A percentile compares a stretch with the other conserved stretches of the same genome.
Evolutionary conservation across 2,113 vertebrate species (phyloP).

Genomic region (Cyphomyrus plagiostoma): DNA sequence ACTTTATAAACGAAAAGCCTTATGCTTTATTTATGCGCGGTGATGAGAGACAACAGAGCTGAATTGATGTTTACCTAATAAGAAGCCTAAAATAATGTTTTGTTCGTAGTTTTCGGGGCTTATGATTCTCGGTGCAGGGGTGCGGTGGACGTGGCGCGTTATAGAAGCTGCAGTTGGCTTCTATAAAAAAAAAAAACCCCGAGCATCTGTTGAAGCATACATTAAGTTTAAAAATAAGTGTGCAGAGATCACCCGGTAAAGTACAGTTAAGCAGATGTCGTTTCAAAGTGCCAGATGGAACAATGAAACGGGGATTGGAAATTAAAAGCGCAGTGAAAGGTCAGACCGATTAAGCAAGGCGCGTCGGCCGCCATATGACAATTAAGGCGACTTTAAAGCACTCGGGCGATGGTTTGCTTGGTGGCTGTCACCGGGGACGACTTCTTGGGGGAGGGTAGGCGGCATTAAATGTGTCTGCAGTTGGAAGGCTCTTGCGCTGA

Average conservation of each 20-base stretch:
- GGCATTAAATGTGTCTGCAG: slow-evolving; percentile 37
- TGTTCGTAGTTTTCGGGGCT: slow-evolving; percentile 69
- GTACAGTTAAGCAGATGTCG: slow-evolving; percentile 99
- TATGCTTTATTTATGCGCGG: slow-evolving; percentile 83
- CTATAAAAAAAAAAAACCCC: slow-evolving; percentile 70
- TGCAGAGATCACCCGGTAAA: slow-evolving; percentile 97
- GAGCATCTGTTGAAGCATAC: slow-evolving; percentile 99
- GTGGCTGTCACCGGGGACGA: slow-evolving; percentile 47
- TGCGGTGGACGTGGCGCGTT: slow-evolving; percentile 75
- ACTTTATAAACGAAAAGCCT: slow-evolving; percentile 75
- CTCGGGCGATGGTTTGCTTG: slow-evolving; percentile 62
- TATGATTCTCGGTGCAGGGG: slow-evolving; percentile 81
- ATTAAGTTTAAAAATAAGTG: slow-evolving; percentile 99
- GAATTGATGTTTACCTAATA: slow-evolving; percentile 82
- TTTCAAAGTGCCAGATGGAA: slow-evolving; percentile 99
- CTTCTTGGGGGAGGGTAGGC: slow-evolving; percentile 53
- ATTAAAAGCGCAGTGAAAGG: slow-evolving; percentile 97
- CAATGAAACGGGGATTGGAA: slow-evolving; percentile 98
- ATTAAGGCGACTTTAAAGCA: slow-evolving; percentile 90
- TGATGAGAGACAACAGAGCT: slow-evolving; percentile 66
- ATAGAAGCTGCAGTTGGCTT: slow-evolving; percentile 73
- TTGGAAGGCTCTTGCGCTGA: slow-evolving; percentile 45
- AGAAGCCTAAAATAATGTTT: slow-evolving; percentile 70
- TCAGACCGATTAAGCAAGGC: slow-evolving; percentile 99
- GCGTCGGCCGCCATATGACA: slow-evolving; percentile 92